Base-by-base conservation (phyloP, 2,888 invertebrate genomes). In the Cyrtodaria siliqua region DNA sequence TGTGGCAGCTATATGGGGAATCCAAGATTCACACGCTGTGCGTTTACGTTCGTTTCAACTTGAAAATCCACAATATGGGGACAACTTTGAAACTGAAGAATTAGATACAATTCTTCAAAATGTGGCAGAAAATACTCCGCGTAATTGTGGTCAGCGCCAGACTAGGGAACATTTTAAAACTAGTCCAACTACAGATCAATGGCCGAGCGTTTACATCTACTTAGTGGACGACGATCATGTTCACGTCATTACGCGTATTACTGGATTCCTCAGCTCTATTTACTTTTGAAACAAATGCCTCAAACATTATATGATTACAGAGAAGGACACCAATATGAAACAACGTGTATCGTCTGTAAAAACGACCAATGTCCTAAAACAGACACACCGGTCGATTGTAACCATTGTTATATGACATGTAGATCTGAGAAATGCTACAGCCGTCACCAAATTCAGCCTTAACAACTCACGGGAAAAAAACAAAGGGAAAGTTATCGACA, bases 121-220 rank as follows among this genome's bases (percentile, higher is more conserved):
- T 38, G 18, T 23, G 42, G 0, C 49, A 68, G 2, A 68, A 59
- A 16, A 63, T 74, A 8, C n/a, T n/a, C n/a, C 69, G 70, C 42
- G 60, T 75, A 57, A 75, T 75, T 60, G 75, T 75, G 55, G 56
- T 75, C 53, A 75, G 75, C 47, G 70, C 76, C n/a, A 66, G 50
- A 42, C 66, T 75, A 38, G 70, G 64, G 12, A 75, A 75, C 33
- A 69, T 69, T 75, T 75, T 18, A 56, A 69, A 18, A 70, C 75
- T n/a, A 70, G 52, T 52, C 57, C 61, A 1, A 67, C 53, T 44
- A 55, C 52, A 12, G 63, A 57, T 56, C 27, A 70, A 38, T 42
- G 61, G 20, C 71, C 67, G 14, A 56, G 63, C 42, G 62, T 76
- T 1, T 71, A 71, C 53, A 44, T 76, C 2, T 76, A 76, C 20